Conservation (phyloP, 1,140 invertebrate genomes). For the Harpegnathos saltator region DNA sequence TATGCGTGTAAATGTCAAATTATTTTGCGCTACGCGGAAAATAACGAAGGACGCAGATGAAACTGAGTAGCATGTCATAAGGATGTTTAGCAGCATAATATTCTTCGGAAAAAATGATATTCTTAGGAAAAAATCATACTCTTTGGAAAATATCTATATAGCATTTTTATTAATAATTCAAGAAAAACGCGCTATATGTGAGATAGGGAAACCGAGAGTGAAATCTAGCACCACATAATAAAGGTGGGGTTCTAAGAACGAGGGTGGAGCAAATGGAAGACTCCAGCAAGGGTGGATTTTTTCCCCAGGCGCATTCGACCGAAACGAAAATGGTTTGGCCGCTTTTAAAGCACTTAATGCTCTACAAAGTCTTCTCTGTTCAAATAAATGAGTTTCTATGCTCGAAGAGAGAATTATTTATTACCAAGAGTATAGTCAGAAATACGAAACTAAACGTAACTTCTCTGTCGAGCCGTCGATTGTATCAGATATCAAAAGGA, state of each 20-base stretch:
- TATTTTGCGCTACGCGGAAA: conserved; percentile 27
- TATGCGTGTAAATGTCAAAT: conserved; percentile 47
- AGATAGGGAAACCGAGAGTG: not conserved
- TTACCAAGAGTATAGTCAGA: not conserved
- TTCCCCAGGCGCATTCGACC: conserved; percentile 48
- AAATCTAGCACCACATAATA: conserved; percentile 55
- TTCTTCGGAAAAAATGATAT: too few relatives aligned
- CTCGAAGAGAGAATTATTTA: conserved; percentile 21
- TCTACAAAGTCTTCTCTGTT: conserved; percentile 51
- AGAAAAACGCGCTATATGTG: not conserved
- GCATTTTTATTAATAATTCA: conserved; percentile 16
- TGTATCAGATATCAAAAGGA: conserved; percentile 10
- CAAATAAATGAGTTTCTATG: conserved; percentile 38
- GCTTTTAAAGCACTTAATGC: conserved; percentile 34
- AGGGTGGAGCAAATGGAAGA: conserved; percentile 70
- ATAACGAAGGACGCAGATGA: conserved; percentile 16
- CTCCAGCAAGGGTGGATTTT: conserved; percentile 52
- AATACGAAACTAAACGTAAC: conserved; percentile 16
- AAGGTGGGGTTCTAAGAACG: conserved; percentile 14
- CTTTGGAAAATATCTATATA: not conserved
- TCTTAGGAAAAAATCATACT: too few relatives aligned
- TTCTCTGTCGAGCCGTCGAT: conserved; percentile 17
- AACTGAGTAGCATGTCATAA: not conserved
- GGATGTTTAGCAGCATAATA: not conserved
- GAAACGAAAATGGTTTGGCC: conserved; percentile 62